Percentiles rank a stretch among this genome's conserved stretches.
Conservation (phyloP, 2,888 invertebrate genomes). For the Clanis bilineata region DNA sequence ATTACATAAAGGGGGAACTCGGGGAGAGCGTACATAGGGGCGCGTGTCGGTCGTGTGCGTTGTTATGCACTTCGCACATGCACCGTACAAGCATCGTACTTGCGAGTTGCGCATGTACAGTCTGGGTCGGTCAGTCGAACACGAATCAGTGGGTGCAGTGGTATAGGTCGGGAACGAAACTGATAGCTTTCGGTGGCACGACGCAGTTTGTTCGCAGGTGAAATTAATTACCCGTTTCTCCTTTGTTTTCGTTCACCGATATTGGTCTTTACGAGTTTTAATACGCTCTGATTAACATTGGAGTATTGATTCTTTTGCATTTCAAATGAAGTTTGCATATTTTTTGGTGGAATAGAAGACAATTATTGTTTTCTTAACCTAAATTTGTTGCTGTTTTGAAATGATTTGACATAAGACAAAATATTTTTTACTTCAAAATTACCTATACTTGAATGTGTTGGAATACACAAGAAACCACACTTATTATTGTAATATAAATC, state of each 20-base stretch:
- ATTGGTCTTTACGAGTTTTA: background rate
- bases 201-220: background rate
- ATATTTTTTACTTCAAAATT: background rate
- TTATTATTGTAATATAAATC: conserved; percentile 1
- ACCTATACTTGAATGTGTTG: background rate
- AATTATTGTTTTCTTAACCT: no score
- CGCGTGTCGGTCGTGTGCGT: conserved; percentile 46
- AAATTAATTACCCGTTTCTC: background rate
- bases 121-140: conserved; percentile 57
- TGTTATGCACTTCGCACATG: conserved; percentile 28
- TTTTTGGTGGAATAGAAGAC: background rate
- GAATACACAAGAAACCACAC: background rate
- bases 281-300: background rate
- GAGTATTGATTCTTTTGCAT: background rate
- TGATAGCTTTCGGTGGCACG: background rate
- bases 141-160: conserved; percentile 45
- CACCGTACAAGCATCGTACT: no score
- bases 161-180: conserved; percentile 54
- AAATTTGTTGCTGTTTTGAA: no score
- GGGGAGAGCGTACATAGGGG: conserved; percentile 55
- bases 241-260: background rate
- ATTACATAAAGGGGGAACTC: conserved; percentile 40
- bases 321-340: background rate
- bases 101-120: conserved; percentile 30
- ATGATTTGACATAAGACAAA: no score